Conservation (phyloP, 2,888 invertebrate genomes). For the Eristalis intricaria region DNA sequence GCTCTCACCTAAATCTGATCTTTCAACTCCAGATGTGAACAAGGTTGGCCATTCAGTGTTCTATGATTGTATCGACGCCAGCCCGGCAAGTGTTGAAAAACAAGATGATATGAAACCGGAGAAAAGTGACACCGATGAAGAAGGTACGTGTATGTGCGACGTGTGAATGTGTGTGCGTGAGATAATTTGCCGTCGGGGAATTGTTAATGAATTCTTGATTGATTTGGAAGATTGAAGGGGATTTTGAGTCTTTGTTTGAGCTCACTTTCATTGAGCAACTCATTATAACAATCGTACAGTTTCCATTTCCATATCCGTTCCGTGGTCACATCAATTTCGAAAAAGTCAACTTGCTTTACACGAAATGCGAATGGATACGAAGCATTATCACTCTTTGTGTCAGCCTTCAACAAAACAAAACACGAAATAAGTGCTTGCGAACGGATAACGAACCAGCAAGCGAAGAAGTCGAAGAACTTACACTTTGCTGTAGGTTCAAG, state of each 20-base stretch:
- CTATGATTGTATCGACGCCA: slow-evolving; percentile 81
- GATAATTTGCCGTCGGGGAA: not conserved
- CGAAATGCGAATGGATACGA: no score
- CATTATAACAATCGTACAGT: no score
- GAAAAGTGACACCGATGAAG: slow-evolving; percentile 87
- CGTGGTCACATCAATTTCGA: no score
- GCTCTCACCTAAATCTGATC: slow-evolving; percentile 74
- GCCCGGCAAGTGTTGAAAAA: slow-evolving; percentile 83
- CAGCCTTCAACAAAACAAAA: no score
- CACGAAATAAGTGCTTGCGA: no score
- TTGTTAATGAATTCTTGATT: not conserved
- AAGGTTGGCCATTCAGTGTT: slow-evolving; percentile 81
- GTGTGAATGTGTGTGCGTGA: not conserved
- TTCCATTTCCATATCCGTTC: no score
- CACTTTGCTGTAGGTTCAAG: not conserved
- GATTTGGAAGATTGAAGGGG: not conserved
- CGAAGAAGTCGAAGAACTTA: not conserved
- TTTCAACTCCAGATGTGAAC: slow-evolving; percentile 78
- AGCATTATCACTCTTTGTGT: no score
- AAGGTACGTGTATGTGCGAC: slow-evolving; percentile 82
- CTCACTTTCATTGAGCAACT: no score
- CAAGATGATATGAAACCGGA: slow-evolving; percentile 91
- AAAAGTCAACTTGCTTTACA: no score
- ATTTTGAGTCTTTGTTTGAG: not conserved
- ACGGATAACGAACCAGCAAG: no score